Evolutionary conservation across 2,797 vertebrate genomes (phyloP).

Genomic region (Cottoperca gobio): DNA sequence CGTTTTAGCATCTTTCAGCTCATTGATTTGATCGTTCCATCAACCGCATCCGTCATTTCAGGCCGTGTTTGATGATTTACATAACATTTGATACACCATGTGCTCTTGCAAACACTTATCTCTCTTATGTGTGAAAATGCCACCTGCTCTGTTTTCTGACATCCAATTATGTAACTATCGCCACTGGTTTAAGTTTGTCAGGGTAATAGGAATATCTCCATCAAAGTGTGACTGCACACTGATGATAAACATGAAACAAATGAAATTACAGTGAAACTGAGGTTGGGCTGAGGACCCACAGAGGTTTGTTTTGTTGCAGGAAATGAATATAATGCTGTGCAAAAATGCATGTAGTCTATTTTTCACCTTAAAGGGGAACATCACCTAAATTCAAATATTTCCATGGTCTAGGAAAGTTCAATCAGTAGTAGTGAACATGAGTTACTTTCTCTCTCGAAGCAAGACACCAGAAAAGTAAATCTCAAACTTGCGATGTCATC

Average conservation of each 20-base stretch:
- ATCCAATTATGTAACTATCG: background rate
- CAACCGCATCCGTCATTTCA: background rate
- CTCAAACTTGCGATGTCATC: background rate
- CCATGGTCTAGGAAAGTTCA: background rate
- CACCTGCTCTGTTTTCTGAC: constrained; percentile 16
- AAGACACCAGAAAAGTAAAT: background rate
- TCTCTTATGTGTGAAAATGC: constrained; percentile 15
- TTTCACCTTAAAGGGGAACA: background rate
- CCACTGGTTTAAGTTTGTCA: background rate
- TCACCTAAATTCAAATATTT: background rate
- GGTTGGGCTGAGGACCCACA: background rate
- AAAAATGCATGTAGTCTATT: no score
- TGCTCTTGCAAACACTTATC: background rate
- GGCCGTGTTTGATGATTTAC: constrained; percentile 1
- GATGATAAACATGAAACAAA: background rate
- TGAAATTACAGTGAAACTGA: background rate
- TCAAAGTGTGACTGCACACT: background rate
- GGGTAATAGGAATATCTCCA: background rate
- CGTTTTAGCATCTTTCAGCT: background rate
- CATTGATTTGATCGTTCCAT: background rate
- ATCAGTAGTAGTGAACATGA: background rate
- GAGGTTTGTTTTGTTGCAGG: background rate
- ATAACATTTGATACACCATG: background rate
- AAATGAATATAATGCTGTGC: background rate
- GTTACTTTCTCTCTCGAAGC: background rate